Percentiles rank a stretch among this genome's conserved stretches.
Conservation (phyloP, 2,113 vertebrate species). For the Leptocoma aspasia region DNA sequence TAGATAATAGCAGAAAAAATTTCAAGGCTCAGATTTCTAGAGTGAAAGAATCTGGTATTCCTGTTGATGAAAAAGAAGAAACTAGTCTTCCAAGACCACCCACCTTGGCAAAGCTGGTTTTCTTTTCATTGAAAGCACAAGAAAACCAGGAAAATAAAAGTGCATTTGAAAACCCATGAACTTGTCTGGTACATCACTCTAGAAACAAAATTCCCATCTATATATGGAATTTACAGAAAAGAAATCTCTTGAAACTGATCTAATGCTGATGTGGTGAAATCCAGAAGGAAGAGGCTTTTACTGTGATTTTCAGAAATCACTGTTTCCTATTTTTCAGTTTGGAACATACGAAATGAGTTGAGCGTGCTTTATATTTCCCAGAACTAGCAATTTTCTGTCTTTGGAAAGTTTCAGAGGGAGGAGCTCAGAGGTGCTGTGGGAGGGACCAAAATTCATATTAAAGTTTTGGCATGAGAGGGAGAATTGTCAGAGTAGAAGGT, state of each 20-base stretch:
- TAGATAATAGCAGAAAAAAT: not conserved
- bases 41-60: not conserved
- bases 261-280: not conserved
- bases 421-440: constrained; percentile 57
- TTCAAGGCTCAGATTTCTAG: not conserved
- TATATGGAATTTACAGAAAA: not conserved
- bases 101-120: not conserved
- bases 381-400: constrained; percentile 13
- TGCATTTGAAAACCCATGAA: not conserved
- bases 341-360: not conserved
- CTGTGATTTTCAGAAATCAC: not conserved
- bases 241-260: not conserved
- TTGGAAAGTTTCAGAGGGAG: constrained; percentile 39
- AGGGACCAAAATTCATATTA: constrained; percentile 49
- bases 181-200: not conserved
- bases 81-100: not conserved
- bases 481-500: constrained; percentile 52
- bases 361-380: constrained; percentile 5
- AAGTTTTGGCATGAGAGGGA: constrained; percentile 53
- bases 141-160: not conserved
- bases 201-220: not conserved
- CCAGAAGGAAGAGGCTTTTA: not conserved
- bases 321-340: not conserved
- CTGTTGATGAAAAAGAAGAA: not conserved
- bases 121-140: not conserved